Evolutionary conservation across 2,888 invertebrate genomes (phyloP).

Genomic region (Pristionchus arcanus): DNA sequence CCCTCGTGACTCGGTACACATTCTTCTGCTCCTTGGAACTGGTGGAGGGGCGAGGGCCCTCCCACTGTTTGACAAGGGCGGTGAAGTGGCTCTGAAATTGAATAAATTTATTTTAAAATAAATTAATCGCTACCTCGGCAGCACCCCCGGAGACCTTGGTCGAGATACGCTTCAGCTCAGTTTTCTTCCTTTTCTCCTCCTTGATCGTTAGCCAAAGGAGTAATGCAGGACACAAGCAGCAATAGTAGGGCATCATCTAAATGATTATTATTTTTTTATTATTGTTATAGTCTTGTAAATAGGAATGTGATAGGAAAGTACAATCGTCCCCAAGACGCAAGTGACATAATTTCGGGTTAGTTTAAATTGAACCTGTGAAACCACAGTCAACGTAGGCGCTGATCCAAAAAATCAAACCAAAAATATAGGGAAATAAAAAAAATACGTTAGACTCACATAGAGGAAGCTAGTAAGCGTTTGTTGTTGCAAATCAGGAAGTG

Average conservation of each 20-base stretch:
- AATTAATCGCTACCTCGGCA: neutral
- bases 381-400: no score
- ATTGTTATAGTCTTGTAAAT: no score
- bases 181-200: neutral
- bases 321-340: no score
- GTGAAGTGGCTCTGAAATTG: neutral
- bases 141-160: neutral
- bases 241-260: slow-evolving; percentile 43
- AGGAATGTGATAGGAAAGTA: no score
- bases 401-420: no score
- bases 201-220: neutral
- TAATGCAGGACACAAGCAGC: neutral
- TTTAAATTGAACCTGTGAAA: no score
- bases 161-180: neutral
- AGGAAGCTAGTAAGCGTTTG: neutral
- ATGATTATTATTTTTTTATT: neutral
- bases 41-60: neutral
- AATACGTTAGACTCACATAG: neutral
- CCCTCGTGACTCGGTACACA: neutral
- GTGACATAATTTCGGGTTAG: no score
- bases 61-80: neutral
- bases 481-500: neutral
- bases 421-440: neutral
- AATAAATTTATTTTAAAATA: no score
- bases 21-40: neutral